These are phyloP conservation scores for Pentalonia nigronervosa DNA, from an alignment of 1,140 invertebrate genomes.

Conservation along the genomic window DNA sequence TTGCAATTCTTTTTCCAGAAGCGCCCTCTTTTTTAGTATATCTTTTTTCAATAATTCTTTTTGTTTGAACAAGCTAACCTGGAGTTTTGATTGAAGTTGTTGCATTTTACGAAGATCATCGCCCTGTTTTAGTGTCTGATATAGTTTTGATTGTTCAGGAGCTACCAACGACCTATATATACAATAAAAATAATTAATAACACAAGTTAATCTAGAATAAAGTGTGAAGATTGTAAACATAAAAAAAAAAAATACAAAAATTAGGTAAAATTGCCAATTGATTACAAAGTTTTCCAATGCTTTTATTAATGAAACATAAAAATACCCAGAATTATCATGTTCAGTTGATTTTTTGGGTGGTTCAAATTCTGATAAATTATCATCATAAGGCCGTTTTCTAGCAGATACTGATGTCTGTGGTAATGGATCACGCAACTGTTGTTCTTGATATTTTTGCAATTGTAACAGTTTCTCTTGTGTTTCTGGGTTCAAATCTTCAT, in stretches of 20 bases:
- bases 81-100: slow-evolving; percentile 64
- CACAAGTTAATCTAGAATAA: not conserved
- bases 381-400: not conserved
- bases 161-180: slow-evolving; percentile 47
- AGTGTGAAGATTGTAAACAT: not conserved
- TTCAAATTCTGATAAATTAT: slow-evolving; percentile 31
- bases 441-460: slow-evolving; percentile 85
- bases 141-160: slow-evolving; percentile 62
- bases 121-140: slow-evolving; percentile 61
- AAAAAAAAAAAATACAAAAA: not conserved
- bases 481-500: slow-evolving; percentile 89
- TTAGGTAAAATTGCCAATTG: not conserved
- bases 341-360: slow-evolving; percentile 19
- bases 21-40: slow-evolving; percentile 86
- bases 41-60: slow-evolving; percentile 94
- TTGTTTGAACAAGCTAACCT: slow-evolving; percentile 76
- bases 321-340: slow-evolving; percentile 26
- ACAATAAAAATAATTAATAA: not conserved
- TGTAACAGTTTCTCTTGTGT: slow-evolving; percentile 91
- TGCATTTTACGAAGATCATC: slow-evolving; percentile 55
- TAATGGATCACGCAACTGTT: slow-evolving; percentile 68
- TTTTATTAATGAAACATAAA: not conserved
- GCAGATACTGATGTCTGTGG: not conserved
- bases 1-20: slow-evolving; percentile 90
- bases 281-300: not conserved